These are phyloP conservation scores for Sturmia bella DNA, from an alignment of 2,888 invertebrate species.

Conservation along the genomic window DNA sequence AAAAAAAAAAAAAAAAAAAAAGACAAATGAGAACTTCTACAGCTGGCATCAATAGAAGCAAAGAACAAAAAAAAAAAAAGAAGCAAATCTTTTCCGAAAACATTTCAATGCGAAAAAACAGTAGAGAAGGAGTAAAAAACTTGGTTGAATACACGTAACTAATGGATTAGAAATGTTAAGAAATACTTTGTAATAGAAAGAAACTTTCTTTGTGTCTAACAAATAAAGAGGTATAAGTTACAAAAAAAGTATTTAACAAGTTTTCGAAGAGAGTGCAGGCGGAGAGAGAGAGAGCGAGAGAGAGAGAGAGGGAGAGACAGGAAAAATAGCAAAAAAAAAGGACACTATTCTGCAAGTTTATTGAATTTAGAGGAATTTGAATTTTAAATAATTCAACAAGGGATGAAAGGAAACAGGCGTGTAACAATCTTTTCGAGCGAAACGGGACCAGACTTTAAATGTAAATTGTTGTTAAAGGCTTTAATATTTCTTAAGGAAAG, in stretches of 20 bases:
- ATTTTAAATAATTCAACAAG: constrained; percentile 9
- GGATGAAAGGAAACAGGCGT: neutral
- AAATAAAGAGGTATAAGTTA: constrained; percentile 54
- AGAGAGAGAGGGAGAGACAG: neutral
- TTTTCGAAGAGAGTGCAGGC: constrained; percentile 36
- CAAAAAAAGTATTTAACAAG: constrained; percentile 53
- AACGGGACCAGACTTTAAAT: too few species aligned
- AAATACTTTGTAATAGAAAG: constrained; percentile 41
- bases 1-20: neutral
- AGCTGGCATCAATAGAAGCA: constrained; percentile 40
- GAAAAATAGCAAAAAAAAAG: neutral
- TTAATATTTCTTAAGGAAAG: too few species aligned
- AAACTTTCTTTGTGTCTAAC: constrained; percentile 57
- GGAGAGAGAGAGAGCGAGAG: neutral
- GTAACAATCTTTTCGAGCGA: too few species aligned
- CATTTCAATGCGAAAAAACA: neutral
- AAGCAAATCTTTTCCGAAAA: neutral
- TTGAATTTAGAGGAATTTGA: constrained; percentile 32
- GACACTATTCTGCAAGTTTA: constrained; percentile 9
- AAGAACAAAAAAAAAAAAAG: constrained; percentile 13
- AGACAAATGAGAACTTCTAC: constrained; percentile 49
- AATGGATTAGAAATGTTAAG: constrained; percentile 64
- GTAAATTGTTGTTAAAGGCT: too few species aligned
- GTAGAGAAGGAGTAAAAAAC: neutral
- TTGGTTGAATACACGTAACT: constrained; percentile 40